Conservation (phyloP, 2,797 vertebrate genomes). For the Myripristis murdjan region DNA sequence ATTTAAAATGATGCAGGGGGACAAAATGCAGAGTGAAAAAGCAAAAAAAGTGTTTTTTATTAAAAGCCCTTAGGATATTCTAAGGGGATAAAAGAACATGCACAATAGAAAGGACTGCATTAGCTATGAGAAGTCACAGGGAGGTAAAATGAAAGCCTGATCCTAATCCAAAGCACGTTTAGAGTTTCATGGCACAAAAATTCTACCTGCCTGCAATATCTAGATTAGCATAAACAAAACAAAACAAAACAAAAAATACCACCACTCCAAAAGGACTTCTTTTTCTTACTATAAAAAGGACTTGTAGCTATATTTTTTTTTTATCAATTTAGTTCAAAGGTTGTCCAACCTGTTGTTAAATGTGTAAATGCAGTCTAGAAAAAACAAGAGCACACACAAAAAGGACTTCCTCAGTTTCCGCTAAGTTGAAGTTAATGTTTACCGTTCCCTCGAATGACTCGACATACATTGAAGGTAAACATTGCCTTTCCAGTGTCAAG, state of each 20-base stretch:
- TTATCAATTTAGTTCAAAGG: not conserved
- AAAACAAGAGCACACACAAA: slow-evolving; percentile 52
- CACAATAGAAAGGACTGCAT: slow-evolving; percentile 59
- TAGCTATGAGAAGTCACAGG: slow-evolving; percentile 46
- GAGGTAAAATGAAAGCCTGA: slow-evolving; percentile 49
- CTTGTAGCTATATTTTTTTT: slow-evolving; percentile 30
- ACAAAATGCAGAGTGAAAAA: slow-evolving; percentile 20
- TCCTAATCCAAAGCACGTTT: slow-evolving; percentile 49
- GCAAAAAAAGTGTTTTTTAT: slow-evolving; percentile 68
- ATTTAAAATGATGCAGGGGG: slow-evolving; percentile 6
- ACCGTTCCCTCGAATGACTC: slow-evolving; percentile 50
- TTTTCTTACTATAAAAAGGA: slow-evolving; percentile 38
- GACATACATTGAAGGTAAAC: slow-evolving; percentile 65
- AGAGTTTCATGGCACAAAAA: slow-evolving; percentile 65
- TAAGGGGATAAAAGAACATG: slow-evolving; percentile 66
- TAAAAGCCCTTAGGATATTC: slow-evolving; percentile 61
- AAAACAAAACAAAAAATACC: slow-evolving; percentile 29
- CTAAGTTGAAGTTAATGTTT: slow-evolving; percentile 63
- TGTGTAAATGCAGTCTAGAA: slow-evolving; percentile 1
- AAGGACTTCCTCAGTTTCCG: slow-evolving; percentile 65
- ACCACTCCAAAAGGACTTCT: slow-evolving; percentile 27
- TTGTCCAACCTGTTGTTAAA: not conserved
- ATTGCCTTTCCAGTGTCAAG: slow-evolving; percentile 72
- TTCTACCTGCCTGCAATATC: slow-evolving; percentile 38
- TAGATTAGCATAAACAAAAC: slow-evolving; percentile 17